Base-by-base conservation (phyloP, 2,113 vertebrate species). In the Chloropsis cyanopogon region DNA sequence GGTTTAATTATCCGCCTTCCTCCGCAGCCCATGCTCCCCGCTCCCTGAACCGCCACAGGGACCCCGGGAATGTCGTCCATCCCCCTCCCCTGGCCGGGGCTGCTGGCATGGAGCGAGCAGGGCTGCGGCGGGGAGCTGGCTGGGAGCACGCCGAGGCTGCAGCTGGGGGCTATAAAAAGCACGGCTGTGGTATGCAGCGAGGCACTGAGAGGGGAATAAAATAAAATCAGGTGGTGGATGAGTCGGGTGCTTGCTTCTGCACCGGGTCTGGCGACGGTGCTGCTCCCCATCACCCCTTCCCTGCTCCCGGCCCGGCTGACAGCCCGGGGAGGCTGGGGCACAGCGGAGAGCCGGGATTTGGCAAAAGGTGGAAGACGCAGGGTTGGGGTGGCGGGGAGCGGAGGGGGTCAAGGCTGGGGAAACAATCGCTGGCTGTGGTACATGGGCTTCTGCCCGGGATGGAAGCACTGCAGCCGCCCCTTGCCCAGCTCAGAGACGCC, bases 161-260 rank as follows among this genome's bases (percentile, higher is more conserved):
- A 95, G 90, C 93, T 94, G 90, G 84, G 93, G 95, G 93, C 96
- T 96, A 96, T 96, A 96, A 96, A 96, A 95, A 96, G 95, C 93
- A 82, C 54, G 71, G 82, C 96, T 93, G 93, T 24, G 90, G 96
- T 85, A 94, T 76, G 92, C 82, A 91, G 88, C 63, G 44, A 91
- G 82, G 93, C 92, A 44, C 95, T 49, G 79, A 50, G 91, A 91
- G 71, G 87, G 94, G 82, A 88, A 65, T 85, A 87, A 90, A 94
- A 86, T 41, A 49, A 92, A 91, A 92, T 96, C 95, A 96, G 93
- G 95, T 82, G 92, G 82, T 52, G 63, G 66, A 93, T 37, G 66
- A 92, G 82, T 18, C 13, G 29, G 57, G 39, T 3, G 25, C 46
- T 85, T 6, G 20, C 66, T 94, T 57, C 82, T 85, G 78, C 60